Base-by-base conservation (phyloP, 2,113 vertebrate species). In the Acrocephalus arundinaceus region DNA sequence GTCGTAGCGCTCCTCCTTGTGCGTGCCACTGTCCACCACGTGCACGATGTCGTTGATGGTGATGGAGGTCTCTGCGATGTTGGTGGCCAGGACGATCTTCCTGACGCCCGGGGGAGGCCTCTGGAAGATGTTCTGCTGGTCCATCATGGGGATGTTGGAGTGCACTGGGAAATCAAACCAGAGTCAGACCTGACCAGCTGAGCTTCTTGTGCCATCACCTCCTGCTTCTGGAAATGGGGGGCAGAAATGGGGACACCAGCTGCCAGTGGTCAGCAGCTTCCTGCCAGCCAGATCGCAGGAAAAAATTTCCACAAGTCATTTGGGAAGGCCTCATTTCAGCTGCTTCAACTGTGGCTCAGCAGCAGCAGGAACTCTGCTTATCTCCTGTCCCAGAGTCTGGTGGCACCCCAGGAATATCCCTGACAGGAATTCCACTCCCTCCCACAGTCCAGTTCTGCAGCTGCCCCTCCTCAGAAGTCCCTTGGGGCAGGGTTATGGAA, bases 1-100 rank as follows among this genome's bases (percentile, higher is more conserved):
- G 93, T 99, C 99, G 7, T 99, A 99, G 96, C 98, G 98, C 43
- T 99, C 99, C 97, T 99, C 99, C 92, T 99, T 99, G 91, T 99
- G 99, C 37, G 98, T 98, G 65, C 99, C 99, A 0, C 98, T 97
- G 95, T 99, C 99, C 91, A 99, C 98, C 72, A 99, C 99, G 1
- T 99, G 99, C n/a, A 99, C 99, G 0, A 99, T 99, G 95, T 99
- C 99, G 1, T 99, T 98, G 81, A 99, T 98, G 27, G 99, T 99
- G 97, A 99, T 98, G 65, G 99, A 99, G 11, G 99, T 99, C 97
- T 99, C 99, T 0, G 99, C 99, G 1, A 99, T 99, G 96, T 99
- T 99, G 77, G 99, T 99, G 74, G 99, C 98, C 79, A 99, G 96
- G 52, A 99, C 99, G 0, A 99, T 99, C 97, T 99, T 99, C 73